Evolutionary conservation across 2,797 vertebrate species (phyloP).

Genomic region (Parauchenoglanis punctatus): DNA sequence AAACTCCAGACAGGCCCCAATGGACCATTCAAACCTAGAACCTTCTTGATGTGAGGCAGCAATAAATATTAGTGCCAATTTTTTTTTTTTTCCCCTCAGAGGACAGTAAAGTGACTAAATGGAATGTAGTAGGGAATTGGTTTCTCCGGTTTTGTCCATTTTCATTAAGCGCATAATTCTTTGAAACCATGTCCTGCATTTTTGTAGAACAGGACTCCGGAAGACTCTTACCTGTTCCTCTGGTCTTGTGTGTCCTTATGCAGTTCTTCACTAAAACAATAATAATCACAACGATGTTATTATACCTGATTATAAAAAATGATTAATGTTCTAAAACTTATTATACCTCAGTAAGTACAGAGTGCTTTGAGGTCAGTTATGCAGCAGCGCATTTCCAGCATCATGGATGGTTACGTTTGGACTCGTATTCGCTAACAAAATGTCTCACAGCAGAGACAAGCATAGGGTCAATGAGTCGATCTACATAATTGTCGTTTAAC

Average conservation of each 20-base stretch:
- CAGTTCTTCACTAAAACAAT: slow-evolving; percentile 37
- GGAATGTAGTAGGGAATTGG: not conserved
- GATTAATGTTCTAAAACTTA: not conserved
- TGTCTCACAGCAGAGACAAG: too few relatives aligned
- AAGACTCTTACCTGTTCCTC: slow-evolving; percentile 27
- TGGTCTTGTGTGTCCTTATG: slow-evolving; percentile 11
- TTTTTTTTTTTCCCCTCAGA: not conserved
- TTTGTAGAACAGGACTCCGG: not conserved
- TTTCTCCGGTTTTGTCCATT: not conserved
- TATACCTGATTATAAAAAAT: not conserved
- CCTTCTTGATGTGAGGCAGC: too few relatives aligned
- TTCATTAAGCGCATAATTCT: not conserved
- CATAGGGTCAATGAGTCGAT: not conserved
- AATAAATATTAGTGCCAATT: not conserved
- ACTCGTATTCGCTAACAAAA: not conserved
- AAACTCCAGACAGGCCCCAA: too few relatives aligned
- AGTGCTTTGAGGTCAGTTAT: not conserved
- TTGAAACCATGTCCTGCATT: not conserved
- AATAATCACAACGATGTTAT: not conserved
- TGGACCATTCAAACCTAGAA: too few relatives aligned
- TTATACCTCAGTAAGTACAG: too few relatives aligned
- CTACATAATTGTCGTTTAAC: not conserved
- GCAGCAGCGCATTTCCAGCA: not conserved
- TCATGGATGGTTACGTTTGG: not conserved
- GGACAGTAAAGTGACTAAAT: not conserved